Evolutionary conservation across 1,140 invertebrate genomes (phyloP), one percentile per base, ranked within the genome.

Genomic region (Calephelis nemesis): DNA sequence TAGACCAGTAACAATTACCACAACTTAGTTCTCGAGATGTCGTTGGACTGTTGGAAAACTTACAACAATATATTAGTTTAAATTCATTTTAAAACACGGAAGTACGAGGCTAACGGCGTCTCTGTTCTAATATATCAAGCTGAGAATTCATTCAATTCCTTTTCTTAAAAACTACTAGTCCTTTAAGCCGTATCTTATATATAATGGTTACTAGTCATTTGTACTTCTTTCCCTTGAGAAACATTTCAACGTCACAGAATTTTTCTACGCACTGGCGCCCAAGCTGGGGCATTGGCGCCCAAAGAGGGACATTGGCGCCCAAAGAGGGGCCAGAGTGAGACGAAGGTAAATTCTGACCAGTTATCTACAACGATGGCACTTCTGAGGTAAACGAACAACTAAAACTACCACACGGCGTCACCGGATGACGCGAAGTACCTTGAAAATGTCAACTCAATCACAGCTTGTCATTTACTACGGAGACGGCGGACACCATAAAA

Each of bases 381-480:
- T 76, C 76, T 84, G 86, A 88, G 84, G 86, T 88, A 89, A 88
- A 79, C 83, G 75, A 80, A 81, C 83, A 81, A 85, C 81, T 86
- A 76, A 82, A 81, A 82, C 79, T 82, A 81, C 67, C 68, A 69
- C 65, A 68, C 60, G 67, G 52, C 62, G 65, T 58, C 69, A 63
- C 54, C 48, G 52, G 73, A 76, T 64, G 74, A 78, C 73, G 73
- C 74, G 73, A 74, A 80, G 79, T 82, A 79, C 84, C 85, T 84
- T 79, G 80, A 83, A 77, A 81, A 76, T 76, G 84, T 84, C 83
- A 69, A 81, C 82, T 83, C 77, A 76, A 88, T 86, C 86, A 87
- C 84, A 86, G 84, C 77, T 81, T 72, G 72, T 76, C 54, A 60
- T 60, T 76, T 68, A 52, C 74, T 79, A 78, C 75, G 68, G 70